These are phyloP conservation scores for Anastatus disparis DNA, from an alignment of 1,140 invertebrate genomes.

Conservation along the genomic window DNA sequence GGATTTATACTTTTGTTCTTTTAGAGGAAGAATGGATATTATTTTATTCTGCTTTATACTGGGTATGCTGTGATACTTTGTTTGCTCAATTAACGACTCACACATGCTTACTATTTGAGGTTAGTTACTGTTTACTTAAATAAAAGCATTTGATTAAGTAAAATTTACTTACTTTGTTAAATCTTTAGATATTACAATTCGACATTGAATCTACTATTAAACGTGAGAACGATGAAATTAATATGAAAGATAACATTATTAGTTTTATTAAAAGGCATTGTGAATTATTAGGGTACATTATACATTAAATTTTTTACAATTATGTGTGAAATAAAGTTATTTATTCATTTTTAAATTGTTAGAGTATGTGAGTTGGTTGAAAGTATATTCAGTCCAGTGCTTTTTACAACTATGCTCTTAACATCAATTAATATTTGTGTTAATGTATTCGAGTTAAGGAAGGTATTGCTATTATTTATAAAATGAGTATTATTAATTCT, in stretches of 20 bases:
- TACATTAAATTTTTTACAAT: too few relatives aligned
- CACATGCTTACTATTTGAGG: neutral
- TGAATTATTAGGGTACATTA: neutral
- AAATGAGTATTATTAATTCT: neutral
- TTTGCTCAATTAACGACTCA: constrained; percentile 5
- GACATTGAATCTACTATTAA: neutral
- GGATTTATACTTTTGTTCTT: neutral
- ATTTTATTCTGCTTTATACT: neutral
- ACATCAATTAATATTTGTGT: neutral
- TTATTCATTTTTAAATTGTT: neutral
- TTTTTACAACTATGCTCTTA: neutral
- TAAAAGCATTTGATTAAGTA: neutral
- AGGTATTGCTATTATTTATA: neutral
- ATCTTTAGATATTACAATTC: neutral
- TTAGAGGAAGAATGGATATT: neutral
- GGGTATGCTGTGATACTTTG: constrained; percentile 3
- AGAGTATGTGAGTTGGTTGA: neutral
- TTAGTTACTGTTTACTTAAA: neutral
- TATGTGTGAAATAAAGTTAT: neutral
- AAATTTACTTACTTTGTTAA: neutral
- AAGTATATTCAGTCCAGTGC: neutral
- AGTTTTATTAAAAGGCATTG: neutral
- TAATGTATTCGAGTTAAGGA: neutral
- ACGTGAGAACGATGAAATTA: neutral
- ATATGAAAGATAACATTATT: neutral